Percentiles rank a stretch among this genome's conserved stretches.
These are phyloP conservation scores for Drosophila mulleri DNA, from an alignment of 2,888 invertebrate genomes.

Conservation along the genomic window DNA sequence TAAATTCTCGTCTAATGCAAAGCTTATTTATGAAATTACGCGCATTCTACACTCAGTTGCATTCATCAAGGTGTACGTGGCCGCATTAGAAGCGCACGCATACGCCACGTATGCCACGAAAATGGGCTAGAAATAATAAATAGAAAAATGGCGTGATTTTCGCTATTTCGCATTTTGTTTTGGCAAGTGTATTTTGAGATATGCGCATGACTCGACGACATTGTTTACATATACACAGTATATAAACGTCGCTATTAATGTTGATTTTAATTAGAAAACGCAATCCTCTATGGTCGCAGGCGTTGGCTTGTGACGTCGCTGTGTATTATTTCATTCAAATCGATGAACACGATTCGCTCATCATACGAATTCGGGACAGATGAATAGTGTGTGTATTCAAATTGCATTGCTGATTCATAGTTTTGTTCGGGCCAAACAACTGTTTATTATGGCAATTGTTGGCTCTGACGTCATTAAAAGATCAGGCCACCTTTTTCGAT, in stretches of 20 bases:
- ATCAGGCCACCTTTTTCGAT: constrained; percentile 71
- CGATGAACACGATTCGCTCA: constrained; percentile 21
- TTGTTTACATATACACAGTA: constrained; percentile 18
- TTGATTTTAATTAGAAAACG: constrained; percentile 36
- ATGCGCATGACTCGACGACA: constrained; percentile 41
- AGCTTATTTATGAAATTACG: neutral
- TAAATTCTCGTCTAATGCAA: too few species aligned
- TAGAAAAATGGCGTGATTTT: constrained; percentile 67
- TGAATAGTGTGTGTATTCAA: constrained; percentile 9
- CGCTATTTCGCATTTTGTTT: constrained; percentile 19
- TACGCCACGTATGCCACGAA: constrained; percentile 41
- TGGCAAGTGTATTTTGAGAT: constrained; percentile 47
- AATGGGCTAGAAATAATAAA: constrained; percentile 25
- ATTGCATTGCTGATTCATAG: constrained; percentile 38
- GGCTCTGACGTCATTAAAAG: constrained; percentile 64
- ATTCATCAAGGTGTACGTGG: neutral
- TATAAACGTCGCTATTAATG: constrained; percentile 6
- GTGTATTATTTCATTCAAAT: neutral
- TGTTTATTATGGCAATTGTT: constrained; percentile 22
- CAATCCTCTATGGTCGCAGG: neutral
- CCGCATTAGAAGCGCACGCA: constrained; percentile 33
- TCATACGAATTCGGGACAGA: constrained; percentile 6
- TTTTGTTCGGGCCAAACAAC: constrained; percentile 28
- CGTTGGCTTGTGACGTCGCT: constrained; percentile 18
- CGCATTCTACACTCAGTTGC: neutral